Evolutionary conservation across 2,888 invertebrate genomes (phyloP), one percentile per base, ranked within the genome.

Genomic region (Scaeva pyrastri): DNA sequence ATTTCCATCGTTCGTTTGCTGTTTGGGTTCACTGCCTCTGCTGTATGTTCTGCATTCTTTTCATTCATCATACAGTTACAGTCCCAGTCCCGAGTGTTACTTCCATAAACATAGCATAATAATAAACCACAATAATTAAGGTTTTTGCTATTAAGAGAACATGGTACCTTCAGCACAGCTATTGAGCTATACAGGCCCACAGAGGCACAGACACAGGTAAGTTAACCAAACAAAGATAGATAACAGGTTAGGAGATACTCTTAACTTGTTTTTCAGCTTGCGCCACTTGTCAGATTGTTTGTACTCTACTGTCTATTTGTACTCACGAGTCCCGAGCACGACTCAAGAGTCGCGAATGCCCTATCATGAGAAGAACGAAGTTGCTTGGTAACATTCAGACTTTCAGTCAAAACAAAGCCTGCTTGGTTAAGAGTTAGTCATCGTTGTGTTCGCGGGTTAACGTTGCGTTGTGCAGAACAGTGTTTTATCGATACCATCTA

Each of bases 331-430:
- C n/a, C n/a, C n/a, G n/a, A n/a, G n/a, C 5, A 45, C 45, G 7
- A 7, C 31, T 31, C 31, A 31, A 5, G 31, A 31, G 31, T 31
- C 31, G 55, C n/a, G 3, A n/a, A 64, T 68, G 14, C 43, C 19
- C 41, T 60, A 41, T 71, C 14, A 70, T 21, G 78, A 73, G 74
- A 45, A 68, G 70, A 76, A 78, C 60, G 55, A 80, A 71, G 77
- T 78, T 78, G 86, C 81, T 78, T 86, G 78, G 86, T 82, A 82
- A 86, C 81, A 64, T 86, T n/a, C n/a, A n/a, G n/a, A n/a, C n/a
- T n/a, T 82, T 86, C 77, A 86, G 86, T 86, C 86, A 86, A 86
- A 86, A 86, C 86, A 86, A 86, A 86, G 86, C 78, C 77, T 73
- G 74, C 70, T 82, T 74, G 74, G 72, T 55, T 52, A 52, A 77